Percentiles rank a stretch among this genome's conserved stretches.
These are phyloP conservation scores for Thaumatotibia leucotreta DNA, from an alignment of 1,140 invertebrate genomes.

Conservation along the genomic window DNA sequence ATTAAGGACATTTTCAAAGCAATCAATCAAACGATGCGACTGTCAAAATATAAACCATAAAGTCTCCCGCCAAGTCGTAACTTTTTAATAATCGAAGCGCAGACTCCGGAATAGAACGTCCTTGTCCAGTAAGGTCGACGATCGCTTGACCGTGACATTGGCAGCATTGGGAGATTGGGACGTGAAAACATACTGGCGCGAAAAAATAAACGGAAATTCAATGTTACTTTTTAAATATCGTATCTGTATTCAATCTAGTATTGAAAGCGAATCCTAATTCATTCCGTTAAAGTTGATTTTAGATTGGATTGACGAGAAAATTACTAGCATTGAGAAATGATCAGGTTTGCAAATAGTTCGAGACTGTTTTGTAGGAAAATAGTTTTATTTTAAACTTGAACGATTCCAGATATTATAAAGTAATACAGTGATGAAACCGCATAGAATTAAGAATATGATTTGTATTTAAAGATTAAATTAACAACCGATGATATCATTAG, in stretches of 20 bases:
- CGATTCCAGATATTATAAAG: not conserved
- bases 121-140: slow-evolving; percentile 1
- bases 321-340: not conserved
- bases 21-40: not conserved
- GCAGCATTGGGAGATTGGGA: not conserved
- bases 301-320: not conserved
- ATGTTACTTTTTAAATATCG: not conserved
- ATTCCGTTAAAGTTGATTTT: not conserved
- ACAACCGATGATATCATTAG: not conserved
- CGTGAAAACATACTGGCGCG: not conserved
- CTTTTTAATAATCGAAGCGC: not conserved
- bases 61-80: slow-evolving; percentile 2
- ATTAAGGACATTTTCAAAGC: not conserved
- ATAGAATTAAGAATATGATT: not conserved
- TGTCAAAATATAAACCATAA: not conserved
- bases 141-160: not conserved
- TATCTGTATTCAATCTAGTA: not conserved
- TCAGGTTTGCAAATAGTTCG: not conserved
- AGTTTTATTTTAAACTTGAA: not conserved
- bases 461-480: not conserved
- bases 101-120: slow-evolving; percentile 4
- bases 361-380: not conserved
- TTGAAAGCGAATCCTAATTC: not conserved
- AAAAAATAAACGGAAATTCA: not conserved
- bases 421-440: not conserved